phyloP scores from a whole-genome alignment of 2,888 invertebrate species.

The Eupithecia abbreviata region DNA sequence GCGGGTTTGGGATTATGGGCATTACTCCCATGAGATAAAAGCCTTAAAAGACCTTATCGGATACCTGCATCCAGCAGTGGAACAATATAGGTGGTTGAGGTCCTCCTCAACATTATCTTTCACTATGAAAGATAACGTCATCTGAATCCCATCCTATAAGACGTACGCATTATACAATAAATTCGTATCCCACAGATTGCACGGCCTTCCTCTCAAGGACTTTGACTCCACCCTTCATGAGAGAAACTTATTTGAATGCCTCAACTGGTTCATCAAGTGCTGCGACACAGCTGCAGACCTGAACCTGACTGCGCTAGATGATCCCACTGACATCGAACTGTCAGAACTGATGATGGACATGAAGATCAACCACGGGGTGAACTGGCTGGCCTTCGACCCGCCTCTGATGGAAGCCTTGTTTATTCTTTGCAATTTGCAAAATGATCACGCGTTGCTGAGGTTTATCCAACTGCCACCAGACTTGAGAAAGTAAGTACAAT shows the following conservation, averaged over 20 bases:
- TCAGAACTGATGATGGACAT: slow-evolving; percentile 34
- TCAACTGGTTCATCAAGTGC: slow-evolving; percentile 85
- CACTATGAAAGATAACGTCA: neutral
- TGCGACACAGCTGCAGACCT: slow-evolving; percentile 77
- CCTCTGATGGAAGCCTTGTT: slow-evolving; percentile 87
- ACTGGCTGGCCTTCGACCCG: slow-evolving; percentile 61
- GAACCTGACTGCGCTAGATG: slow-evolving; percentile 16
- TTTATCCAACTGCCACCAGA: slow-evolving; percentile 71
- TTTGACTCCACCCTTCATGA: slow-evolving; percentile 89
- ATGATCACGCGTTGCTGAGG: slow-evolving; percentile 81
- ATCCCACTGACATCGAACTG: slow-evolving; percentile 7
- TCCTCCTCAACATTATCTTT: no score
- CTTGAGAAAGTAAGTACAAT: slow-evolving; percentile 72
- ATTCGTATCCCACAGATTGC: slow-evolving; percentile 78
- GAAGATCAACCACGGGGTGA: slow-evolving; percentile 36
- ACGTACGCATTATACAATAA: neutral
- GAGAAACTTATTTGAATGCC: slow-evolving; percentile 88
- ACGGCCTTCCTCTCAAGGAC: slow-evolving; percentile 79
- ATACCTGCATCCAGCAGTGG: no score
- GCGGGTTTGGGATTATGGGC: no score
- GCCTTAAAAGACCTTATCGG: no score
- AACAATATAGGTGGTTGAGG: no score
- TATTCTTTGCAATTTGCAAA: slow-evolving; percentile 86
- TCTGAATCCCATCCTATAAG: neutral
- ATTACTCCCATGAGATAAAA: no score